Percentiles rank a stretch among this genome's conserved stretches.
These are phyloP conservation scores for Mustelus asterias DNA, from an alignment of 2,113 vertebrate species.

Conservation along the genomic window DNA sequence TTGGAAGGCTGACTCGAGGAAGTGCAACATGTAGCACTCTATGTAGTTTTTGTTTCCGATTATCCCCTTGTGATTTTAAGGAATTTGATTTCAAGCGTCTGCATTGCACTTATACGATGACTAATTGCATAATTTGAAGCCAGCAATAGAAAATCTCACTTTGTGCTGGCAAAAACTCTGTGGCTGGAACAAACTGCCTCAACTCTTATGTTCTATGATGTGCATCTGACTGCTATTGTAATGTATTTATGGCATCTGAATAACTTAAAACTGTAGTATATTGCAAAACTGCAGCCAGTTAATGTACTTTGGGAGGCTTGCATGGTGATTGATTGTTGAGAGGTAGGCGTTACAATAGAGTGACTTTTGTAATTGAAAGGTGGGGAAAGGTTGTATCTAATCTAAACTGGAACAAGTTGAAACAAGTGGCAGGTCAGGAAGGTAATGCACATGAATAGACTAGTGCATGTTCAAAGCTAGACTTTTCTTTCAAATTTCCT, in stretches of 20 bases:
- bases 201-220: not conserved
- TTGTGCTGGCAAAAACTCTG: not conserved
- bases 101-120: not conserved
- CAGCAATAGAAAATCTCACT: not conserved
- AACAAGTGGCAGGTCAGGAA: not conserved
- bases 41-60: not conserved
- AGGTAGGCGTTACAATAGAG: not conserved
- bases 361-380: not conserved
- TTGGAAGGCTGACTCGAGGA: too few species aligned
- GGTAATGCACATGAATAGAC: not conserved
- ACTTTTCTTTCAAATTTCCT: not conserved
- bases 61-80: not conserved
- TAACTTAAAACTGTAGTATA: not conserved
- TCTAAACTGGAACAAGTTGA: not conserved
- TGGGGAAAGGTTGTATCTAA: not conserved
- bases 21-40: not conserved
- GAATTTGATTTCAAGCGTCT: not conserved
- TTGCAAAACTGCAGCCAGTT: not conserved
- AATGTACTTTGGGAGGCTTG: not conserved
- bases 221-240: not conserved
- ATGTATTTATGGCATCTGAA: not conserved
- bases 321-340: not conserved
- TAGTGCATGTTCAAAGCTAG: not conserved
- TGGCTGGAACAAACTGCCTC: not conserved
- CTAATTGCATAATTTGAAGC: not conserved